Conservation (phyloP, 2,797 vertebrate species). For the Crypturellus tataupa region DNA sequence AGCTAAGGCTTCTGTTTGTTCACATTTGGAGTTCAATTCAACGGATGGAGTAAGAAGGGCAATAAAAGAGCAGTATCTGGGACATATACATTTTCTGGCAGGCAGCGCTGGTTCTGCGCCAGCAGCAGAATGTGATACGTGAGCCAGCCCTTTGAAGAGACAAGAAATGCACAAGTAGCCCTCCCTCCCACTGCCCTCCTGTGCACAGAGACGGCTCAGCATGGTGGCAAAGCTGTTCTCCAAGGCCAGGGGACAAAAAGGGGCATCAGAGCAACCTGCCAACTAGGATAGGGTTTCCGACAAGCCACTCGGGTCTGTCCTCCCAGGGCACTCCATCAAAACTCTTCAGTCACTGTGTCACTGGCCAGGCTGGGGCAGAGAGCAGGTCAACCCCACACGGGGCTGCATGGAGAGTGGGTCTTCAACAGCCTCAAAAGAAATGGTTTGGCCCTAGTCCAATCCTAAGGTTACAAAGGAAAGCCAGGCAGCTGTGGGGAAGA, state of each 20-base stretch:
- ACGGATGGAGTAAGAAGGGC: background rate
- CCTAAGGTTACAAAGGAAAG: background rate
- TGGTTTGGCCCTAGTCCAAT: background rate
- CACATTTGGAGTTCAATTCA: background rate
- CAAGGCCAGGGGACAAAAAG: background rate
- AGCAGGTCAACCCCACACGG: background rate
- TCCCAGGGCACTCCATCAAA: background rate
- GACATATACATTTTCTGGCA: background rate
- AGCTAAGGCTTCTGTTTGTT: background rate
- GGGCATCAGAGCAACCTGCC: background rate
- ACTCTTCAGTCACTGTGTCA: background rate
- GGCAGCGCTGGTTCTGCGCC: background rate
- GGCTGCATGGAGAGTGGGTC: too few species aligned
- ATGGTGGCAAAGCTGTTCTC: background rate
- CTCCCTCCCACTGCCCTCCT: background rate
- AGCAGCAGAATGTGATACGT: background rate
- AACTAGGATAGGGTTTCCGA: too few species aligned
- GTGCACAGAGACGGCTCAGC: fast-evolving
- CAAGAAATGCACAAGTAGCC: background rate
- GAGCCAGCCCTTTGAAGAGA: background rate
- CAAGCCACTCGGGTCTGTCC: background rate
- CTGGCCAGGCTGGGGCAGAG: background rate
- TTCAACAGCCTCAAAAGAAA: too few species aligned
- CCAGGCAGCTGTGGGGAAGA: too few species aligned
- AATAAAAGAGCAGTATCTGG: background rate